Conservation (phyloP, 2,113 vertebrate genomes). For the Dasyprocta punctata region DNA sequence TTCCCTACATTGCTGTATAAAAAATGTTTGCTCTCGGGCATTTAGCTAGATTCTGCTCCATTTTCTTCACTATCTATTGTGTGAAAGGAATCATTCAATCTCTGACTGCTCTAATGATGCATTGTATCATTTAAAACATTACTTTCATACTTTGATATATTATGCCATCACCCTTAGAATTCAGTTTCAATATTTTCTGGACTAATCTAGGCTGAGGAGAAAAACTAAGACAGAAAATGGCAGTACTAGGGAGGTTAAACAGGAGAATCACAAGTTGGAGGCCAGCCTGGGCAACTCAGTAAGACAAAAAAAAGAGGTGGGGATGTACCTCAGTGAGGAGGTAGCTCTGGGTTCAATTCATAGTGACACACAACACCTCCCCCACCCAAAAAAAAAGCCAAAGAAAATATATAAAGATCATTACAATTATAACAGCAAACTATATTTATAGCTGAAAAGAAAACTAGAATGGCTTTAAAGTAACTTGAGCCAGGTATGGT, state of each 20-base stretch:
- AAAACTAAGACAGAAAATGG: neutral
- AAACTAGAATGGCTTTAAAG: neutral
- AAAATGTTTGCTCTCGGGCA: neutral
- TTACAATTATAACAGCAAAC: neutral
- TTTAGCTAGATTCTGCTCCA: neutral
- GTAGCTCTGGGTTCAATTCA: neutral
- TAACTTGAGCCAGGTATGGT: neutral
- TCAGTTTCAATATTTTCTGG: constrained; percentile 40
- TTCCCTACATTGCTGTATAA: neutral
- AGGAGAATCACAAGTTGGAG: neutral
- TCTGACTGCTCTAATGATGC: neutral
- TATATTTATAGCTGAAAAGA: neutral
- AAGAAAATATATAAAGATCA: neutral
- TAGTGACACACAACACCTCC: neutral
- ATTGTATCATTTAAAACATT: neutral
- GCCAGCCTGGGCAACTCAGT: neutral
- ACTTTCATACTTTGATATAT: neutral
- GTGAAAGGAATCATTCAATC: neutral
- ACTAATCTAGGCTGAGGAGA: neutral
- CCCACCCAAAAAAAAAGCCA: neutral
- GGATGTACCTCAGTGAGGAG: neutral
- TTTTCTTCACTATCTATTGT: neutral
- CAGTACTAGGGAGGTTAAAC: neutral
- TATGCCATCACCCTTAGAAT: constrained; percentile 12
- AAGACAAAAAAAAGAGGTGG: neutral